These are phyloP conservation scores for Drosophila nigrodunni DNA, from an alignment of 1,140 invertebrate species.

Conservation along the genomic window DNA sequence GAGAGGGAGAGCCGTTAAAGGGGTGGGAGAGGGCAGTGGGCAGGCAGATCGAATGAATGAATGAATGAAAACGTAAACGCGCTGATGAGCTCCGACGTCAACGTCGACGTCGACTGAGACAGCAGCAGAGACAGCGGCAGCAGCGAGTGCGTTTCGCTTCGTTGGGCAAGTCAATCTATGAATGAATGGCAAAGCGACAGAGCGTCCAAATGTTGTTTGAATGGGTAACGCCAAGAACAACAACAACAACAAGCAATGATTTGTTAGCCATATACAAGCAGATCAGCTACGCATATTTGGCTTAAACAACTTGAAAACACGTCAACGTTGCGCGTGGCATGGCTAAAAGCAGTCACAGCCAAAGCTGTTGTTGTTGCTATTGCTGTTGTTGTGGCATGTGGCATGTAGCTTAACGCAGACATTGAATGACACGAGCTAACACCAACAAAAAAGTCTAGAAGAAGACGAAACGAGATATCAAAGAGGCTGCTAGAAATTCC, in stretches of 20 bases:
- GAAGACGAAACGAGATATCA: conserved; percentile 21
- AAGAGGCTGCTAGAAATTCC: conserved; percentile 65
- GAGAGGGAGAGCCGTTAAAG: neutral
- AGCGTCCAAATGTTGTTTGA: conserved; percentile 70
- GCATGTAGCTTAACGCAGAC: conserved; percentile 13
- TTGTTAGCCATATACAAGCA: conserved; percentile 82
- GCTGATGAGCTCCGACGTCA: conserved; percentile 58
- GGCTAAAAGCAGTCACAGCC: conserved; percentile 51
- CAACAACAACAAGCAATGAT: conserved; percentile 34
- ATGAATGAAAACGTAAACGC: conserved; percentile 72
- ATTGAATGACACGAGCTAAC: conserved; percentile 26
- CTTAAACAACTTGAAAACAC: conserved; percentile 63
- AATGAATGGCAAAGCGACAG: conserved; percentile 72
- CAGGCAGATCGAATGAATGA: conserved; percentile 52
- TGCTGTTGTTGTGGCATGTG: conserved; percentile 20
- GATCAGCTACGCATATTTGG: conserved; percentile 80
- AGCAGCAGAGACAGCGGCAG: conserved; percentile 1
- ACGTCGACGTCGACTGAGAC: neutral
- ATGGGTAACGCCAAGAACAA: conserved; percentile 59
- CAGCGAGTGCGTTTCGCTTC: conserved; percentile 58
- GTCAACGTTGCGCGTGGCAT: conserved; percentile 67
- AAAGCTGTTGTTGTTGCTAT: conserved; percentile 1
- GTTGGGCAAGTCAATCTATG: conserved; percentile 79
- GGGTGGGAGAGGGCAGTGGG: conserved; percentile 3
- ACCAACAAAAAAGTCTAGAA: neutral